Base-by-base conservation (phyloP, 2,113 vertebrate genomes). In the Melanerpes formicivorus region DNA sequence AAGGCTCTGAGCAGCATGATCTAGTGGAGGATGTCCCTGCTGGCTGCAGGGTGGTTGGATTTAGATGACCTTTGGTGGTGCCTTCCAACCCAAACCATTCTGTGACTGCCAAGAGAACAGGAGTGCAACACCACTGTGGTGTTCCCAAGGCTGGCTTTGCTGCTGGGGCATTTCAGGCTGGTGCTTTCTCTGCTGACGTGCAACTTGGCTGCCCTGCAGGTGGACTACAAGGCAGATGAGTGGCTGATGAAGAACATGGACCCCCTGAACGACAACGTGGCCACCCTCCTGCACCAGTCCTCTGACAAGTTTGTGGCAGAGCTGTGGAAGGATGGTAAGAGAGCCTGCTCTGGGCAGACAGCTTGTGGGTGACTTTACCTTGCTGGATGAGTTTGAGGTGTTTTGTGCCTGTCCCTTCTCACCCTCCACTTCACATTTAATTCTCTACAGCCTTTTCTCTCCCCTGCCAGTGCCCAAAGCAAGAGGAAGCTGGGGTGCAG, bases 171-270 rank as follows among this genome's bases (percentile, higher is more conserved):
- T 1, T 19, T 37, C 5, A 8, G 16, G 44, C 6, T 66, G 82
- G 2, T 40, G 42, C 16, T 87, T 1, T 46, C 6, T 29, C 73
- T 52, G 73, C 14, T 59, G 17, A 2, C 15, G 9, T 52, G 29
- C 12, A 50, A 18, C 78, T 55, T 65, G 56, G 78, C 64, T 93
- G 70, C 66, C 59, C 63, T 60, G 18, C 93, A 99, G 99, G 99
- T 99, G 91, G 99, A 99, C 95, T 99, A 99, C 95, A 99, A 99
- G 90, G 99, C 99, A 4, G 99, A 99, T 6, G 99, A 99, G 96
- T 99, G 99, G 99, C 93, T 99, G 72, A 99, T 99, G 99, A 99
- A 99, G 98, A 99, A 99, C 95, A 99, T 99, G 99, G 99, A 99
- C 84, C 99, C 99, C 6, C 97, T 99, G 86, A 99, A 99, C 1